Evolutionary conservation across 2,113 vertebrate genomes (phyloP).

Genomic region (Chionomys nivalis): DNA sequence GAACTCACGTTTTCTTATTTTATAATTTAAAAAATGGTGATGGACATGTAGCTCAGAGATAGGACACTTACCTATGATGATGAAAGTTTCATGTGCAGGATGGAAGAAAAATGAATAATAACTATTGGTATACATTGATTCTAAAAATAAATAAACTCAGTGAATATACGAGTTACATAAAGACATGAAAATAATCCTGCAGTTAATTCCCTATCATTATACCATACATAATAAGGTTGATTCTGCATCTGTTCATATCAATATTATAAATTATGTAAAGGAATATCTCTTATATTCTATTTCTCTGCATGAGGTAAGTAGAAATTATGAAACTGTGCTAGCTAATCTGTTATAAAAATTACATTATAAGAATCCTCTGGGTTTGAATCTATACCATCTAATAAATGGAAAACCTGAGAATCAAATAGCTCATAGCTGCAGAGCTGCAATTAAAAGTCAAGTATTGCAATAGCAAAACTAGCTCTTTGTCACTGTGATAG

Average conservation of each 20-base stretch:
- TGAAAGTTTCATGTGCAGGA: not conserved
- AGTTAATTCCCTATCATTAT: not conserved
- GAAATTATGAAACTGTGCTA: constrained; percentile 13
- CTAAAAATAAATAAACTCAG: constrained; percentile 34
- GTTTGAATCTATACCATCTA: not conserved
- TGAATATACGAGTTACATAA: not conserved
- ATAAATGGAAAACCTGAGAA: not conserved
- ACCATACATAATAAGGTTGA: not conserved
- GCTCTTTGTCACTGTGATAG: not conserved
- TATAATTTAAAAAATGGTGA: not conserved
- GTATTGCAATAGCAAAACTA: not conserved
- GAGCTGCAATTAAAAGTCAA: not conserved
- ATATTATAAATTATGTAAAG: constrained; percentile 1
- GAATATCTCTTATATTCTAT: not conserved
- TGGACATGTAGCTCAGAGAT: not conserved
- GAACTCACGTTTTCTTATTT: not conserved
- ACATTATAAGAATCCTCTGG: not conserved
- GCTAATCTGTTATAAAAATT: not conserved
- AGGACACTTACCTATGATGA: not conserved
- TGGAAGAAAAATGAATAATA: not conserved
- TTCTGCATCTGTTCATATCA: constrained; percentile 1
- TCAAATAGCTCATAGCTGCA: not conserved
- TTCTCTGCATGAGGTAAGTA: not conserved
- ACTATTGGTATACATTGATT: not conserved
- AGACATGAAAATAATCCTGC: not conserved